Base-by-base conservation (phyloP, 2,888 invertebrate genomes). In the Hydropsyche betteni region DNA sequence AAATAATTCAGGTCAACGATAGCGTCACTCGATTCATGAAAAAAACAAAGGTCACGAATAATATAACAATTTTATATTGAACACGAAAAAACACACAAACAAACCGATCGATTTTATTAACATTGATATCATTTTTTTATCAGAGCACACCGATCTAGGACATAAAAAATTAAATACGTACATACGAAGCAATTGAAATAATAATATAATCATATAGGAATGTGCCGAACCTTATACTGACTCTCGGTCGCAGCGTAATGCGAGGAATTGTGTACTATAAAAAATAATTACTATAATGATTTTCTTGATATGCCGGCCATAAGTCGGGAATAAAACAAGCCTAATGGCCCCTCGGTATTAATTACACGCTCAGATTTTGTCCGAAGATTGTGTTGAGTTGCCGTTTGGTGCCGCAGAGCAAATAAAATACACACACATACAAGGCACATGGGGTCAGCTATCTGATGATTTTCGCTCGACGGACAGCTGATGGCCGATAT, bases 291-390 rank as follows among this genome's bases (percentile, higher is more conserved):
- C 58, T 58, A 16, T 58, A 58, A 58, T 16, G 58, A 58, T 58
- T 58, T 58, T 58, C 58, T 58, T 58, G 58, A 58, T 58, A 58
- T 58, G 58, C 16, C 16, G 58, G 58, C 58, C 14, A 24, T 58
- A 58, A 58, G 58, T 58, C 58, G 58, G 58, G 58, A 58, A 58
- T 58, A 58, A 58, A 58, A 58, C 58, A 58, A 58, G 58, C 58
- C 58, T 58, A 58, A 58, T 58, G 58, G 58, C 58, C 58, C 24
- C 58, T 58, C 16, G 58, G 58, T 58, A 58, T 58, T 58, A 58
- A 58, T 58, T 58, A 58, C 58, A 58, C 58, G 58, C 16, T 58
- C 58, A 58, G 58, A 58, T 58, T 58, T 58, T 58, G 58, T 58
- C 14, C 16, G 58, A 58, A 58, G 58, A 58, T 58, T 58, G 58